Conservation (phyloP, 2,797 vertebrate species). For the Acrossocheilus wenchowensis region DNA sequence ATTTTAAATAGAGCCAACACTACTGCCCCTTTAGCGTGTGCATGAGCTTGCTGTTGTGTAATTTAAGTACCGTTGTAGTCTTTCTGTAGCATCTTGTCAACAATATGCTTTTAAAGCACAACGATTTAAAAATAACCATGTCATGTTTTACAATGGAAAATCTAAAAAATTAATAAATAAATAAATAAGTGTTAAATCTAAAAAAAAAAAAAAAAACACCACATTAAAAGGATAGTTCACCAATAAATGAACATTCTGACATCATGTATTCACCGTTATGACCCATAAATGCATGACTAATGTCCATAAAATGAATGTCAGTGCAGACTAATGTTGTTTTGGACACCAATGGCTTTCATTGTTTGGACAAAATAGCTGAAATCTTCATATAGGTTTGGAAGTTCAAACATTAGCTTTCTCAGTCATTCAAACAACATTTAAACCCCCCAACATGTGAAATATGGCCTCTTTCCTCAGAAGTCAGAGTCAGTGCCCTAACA, state of each 20-base stretch:
- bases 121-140: neutral
- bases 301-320: neutral
- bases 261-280: neutral
- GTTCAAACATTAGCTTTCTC: neutral
- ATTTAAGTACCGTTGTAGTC: neutral
- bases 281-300: neutral
- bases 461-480: conserved; percentile 16
- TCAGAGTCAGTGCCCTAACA: conserved; percentile 28
- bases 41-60: neutral
- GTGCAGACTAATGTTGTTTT: neutral
- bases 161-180: no score
- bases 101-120: neutral
- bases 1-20: neutral
- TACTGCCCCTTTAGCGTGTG: no score
- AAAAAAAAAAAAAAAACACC: neutral
- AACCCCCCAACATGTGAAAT: neutral
- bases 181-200: no score
- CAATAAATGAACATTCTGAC: neutral
- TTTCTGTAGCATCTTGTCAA: neutral
- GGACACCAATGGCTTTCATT: neutral
- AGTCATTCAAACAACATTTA: neutral
- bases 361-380: neutral
- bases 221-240: neutral
- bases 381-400: neutral
- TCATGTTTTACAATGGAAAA: neutral